Base-by-base conservation (phyloP, 64 coral and sea anemone species). In the Platygyra sinensis region DNA sequence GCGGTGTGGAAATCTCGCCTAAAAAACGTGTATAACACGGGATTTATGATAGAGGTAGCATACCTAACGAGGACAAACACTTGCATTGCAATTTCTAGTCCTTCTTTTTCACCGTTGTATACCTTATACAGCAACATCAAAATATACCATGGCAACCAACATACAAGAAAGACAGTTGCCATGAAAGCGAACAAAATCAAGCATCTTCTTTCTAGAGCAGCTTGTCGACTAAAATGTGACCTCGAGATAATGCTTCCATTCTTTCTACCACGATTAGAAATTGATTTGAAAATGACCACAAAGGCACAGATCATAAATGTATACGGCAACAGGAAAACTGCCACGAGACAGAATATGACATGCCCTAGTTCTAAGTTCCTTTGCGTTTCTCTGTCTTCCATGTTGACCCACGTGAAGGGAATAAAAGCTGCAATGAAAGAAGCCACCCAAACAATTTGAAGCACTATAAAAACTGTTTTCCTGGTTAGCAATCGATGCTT, bases 1-100 rank as follows among this genome's bases (percentile, higher is more conserved):
- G 90, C 90, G 18, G 20, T 51, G 64, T 71, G 72, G 42, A 92
- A 92, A 87, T 92, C 90, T n/a, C 90, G 74, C 46, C 76, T 92
- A 18, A 92, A 79, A 64, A 92, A 92, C 15, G 90, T 87, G 18
- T 87, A 92, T 25, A 92, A n/a, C 18, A 78, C 6, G 22, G 90
- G 90, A 59, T 92, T 92, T 74, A 78, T 59, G 24, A 92, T 72
- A 46, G 73, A 92, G 25, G 90, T 79, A 3, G 51, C 29, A n/a
- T 78, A 87, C 27, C 90, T 67, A 12, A 92, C 74, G 15, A 92
- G 46, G 19, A 86, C 36, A 79, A 87, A 87, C 22, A 85, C 81
- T 6, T 85, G 62, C 0, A 63, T 50, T 6, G 81, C 62, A 27
- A 52, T 51, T 15, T 27, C 31, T 20, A 72, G n/a, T 5, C 25